Evolutionary conservation across 2,888 invertebrate species (phyloP), one percentile per base, ranked within the genome.

Genomic region (Lamproptera curius): DNA sequence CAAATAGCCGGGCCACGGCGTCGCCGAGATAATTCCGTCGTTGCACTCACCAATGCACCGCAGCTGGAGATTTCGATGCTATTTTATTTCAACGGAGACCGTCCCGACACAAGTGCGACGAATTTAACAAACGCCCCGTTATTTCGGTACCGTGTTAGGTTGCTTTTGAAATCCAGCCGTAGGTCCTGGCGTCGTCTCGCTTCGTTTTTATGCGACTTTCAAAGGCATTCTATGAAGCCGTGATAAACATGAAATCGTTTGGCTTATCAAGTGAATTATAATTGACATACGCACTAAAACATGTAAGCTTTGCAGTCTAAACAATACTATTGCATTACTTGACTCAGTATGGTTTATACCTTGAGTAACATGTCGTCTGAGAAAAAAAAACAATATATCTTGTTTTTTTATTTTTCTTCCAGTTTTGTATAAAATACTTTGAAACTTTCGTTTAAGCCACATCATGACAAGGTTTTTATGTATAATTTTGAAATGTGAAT

Each of bases 161-260:
- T 83, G 83, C 78, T 73, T 79, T 76, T 76, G 83, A 74, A 80
- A 85, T 70, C 57, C 61, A 65, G 83, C 79, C 67, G 62, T 66
- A 64, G 63, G 59, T 57, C 63, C 59, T 60, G 59, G 70, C 75
- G 70, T 82, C 71, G 51, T 61, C 59, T 82, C 74, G 68, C 73
- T 72, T 70, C 65, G 63, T 70, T 70, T 70, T 63, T 64, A 63
- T 69, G 69, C 70, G 64, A 72, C 73, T 79, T 75, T 71, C 70
- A 70, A 66, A 72, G 55, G 60, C 61, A 59, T 63, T 67, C 63
- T 67, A 67, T 66, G 64, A 53, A 62, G 53, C 44, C 54, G 42
- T 35, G 37, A 49, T 42, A 47, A 52, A 47, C 51, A 60, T 63
- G 59, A 61, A 59, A 61, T 56, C 42, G n/a, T n/a, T n/a, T n/a